Conservation (phyloP, 2,888 invertebrate species). For the Coleophora flavipennella region DNA sequence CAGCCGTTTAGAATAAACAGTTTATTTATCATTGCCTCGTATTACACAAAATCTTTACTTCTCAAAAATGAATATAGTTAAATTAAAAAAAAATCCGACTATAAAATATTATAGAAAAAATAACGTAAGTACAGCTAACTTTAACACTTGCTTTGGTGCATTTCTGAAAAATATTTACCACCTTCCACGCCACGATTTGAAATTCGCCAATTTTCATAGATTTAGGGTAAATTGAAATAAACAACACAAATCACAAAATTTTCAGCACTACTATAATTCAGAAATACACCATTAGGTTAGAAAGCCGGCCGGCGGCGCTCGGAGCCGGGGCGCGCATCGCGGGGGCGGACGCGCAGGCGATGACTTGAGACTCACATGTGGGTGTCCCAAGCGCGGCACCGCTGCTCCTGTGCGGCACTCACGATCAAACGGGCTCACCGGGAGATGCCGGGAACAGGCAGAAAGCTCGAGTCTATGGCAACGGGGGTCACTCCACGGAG, state of each 20-base stretch:
- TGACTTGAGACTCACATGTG: conserved; percentile 52
- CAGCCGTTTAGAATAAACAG: conserved; percentile 10
- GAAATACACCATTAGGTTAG: conserved; percentile 44
- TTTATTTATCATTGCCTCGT: no score
- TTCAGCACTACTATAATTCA: conserved; percentile 18
- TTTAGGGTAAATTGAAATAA: no score
- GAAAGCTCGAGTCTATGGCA: conserved; percentile 10
- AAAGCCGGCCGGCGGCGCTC: conserved; percentile 50
- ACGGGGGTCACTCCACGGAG: conserved; percentile 3
- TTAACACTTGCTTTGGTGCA: conserved; percentile 20
- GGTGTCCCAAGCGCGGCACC: conserved; percentile 41
- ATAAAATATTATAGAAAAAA: not conserved
- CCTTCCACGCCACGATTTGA: conserved; percentile 4
- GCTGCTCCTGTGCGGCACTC: conserved; percentile 48
- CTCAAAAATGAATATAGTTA: no score
- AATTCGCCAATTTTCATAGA: not conserved
- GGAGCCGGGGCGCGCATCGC: conserved; percentile 18
- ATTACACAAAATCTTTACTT: no score
- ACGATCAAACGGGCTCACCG: conserved; percentile 15
- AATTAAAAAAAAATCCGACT: no score
- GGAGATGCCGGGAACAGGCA: not conserved
- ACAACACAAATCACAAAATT: conserved; percentile 29
- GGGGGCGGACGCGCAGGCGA: conserved; percentile 9
- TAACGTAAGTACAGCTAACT: not conserved
- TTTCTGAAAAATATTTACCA: conserved; percentile 19